Evolutionary conservation across 2,888 invertebrate genomes (phyloP).

Genomic region (Periphyllus acericola): DNA sequence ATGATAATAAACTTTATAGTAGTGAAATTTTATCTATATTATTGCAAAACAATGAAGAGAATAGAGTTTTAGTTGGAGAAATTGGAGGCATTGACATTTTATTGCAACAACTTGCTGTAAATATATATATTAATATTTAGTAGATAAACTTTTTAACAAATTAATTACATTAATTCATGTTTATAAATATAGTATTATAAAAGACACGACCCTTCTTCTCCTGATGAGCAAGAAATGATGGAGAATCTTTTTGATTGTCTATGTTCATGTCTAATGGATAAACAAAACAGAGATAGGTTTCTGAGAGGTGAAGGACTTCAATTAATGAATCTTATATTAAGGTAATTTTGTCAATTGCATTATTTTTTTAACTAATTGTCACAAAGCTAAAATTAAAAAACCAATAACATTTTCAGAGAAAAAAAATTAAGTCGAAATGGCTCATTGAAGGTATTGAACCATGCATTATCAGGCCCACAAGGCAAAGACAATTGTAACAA

Average conservation of each 20-base stretch:
- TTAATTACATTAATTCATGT: not conserved
- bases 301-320: conserved; percentile 96
- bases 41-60: conserved; percentile 88
- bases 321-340: conserved; percentile 98
- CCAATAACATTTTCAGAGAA: conserved; percentile 73
- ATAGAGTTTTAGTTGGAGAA: conserved; percentile 85
- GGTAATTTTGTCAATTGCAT: conserved; percentile 68
- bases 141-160: not conserved
- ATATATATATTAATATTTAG: conserved; percentile 63
- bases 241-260: conserved; percentile 97
- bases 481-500: conserved; percentile 97
- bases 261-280: conserved; percentile 91
- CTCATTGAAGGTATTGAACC: conserved; percentile 96
- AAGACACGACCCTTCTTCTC: conserved; percentile 88
- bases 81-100: conserved; percentile 96
- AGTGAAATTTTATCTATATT: conserved; percentile 96
- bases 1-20: conserved; percentile 93
- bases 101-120: conserved; percentile 90
- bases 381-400: not conserved
- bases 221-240: conserved; percentile 98
- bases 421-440: conserved; percentile 97
- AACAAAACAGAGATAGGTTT: conserved; percentile 90
- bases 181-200: conserved; percentile 79
- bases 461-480: conserved; percentile 93
- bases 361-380: not conserved